Conservation (phyloP, 1,140 invertebrate genomes). For the Asbolus verrucosus region DNA sequence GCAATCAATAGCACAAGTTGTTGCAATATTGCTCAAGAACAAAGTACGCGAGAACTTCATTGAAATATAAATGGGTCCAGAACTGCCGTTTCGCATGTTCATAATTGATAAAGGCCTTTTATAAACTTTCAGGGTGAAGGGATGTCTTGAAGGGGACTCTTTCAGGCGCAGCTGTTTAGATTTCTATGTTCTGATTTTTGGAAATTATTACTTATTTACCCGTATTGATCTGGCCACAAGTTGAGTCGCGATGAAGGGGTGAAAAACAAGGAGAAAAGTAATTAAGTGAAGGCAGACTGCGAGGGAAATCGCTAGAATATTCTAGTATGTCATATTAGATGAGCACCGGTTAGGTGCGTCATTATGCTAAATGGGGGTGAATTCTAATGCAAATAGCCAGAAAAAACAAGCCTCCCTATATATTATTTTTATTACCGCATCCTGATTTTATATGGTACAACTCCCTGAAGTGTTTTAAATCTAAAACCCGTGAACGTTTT, state of each 20-base stretch:
- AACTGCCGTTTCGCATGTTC: conserved; percentile 34
- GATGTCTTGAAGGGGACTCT: conserved; percentile 16
- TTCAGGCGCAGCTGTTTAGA: conserved; percentile 2
- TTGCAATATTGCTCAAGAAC: conserved; percentile 9
- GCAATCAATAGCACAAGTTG: conserved; percentile 11
- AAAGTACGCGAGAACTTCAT: conserved; percentile 27
- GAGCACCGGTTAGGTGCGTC: too few species aligned
- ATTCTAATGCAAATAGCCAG: conserved; percentile 25
- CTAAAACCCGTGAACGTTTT: conserved; percentile 56
- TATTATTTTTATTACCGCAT: conserved; percentile 52
- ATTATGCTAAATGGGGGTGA: conserved; percentile 34
- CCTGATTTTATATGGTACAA: conserved; percentile 50
- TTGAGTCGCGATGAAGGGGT: too few species aligned
- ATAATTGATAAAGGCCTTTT: conserved; percentile 39
- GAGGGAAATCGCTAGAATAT: too few species aligned
- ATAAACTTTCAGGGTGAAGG: conserved; percentile 24
- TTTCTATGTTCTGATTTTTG: too few species aligned
- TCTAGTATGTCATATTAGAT: too few species aligned
- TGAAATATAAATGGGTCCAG: conserved; percentile 39
- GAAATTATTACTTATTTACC: too few species aligned
- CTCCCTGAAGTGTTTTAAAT: conserved; percentile 57
- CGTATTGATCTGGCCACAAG: too few species aligned
- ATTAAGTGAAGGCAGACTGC: too few species aligned
- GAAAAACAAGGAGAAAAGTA: too few species aligned
- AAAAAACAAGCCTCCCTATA: conserved; percentile 52